phyloP scores from a whole-genome alignment of 2,888 invertebrate genomes.

The Drosophila anomelani region DNA sequence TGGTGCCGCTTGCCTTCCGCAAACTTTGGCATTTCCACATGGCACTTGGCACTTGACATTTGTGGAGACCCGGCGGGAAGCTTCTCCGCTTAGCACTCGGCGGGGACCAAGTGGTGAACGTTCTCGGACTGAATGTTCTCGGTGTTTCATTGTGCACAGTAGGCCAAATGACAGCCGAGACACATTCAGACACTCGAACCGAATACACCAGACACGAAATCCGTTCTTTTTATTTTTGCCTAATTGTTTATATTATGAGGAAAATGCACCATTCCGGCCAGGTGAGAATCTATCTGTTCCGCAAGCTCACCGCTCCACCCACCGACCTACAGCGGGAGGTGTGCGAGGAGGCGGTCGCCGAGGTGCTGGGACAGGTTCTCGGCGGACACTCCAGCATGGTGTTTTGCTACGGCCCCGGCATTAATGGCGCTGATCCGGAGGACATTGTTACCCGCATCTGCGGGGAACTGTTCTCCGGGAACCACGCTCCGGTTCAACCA shows the following conservation, averaged over 20 bases:
- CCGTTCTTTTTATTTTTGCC: constrained; percentile 30
- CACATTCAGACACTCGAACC: constrained; percentile 17
- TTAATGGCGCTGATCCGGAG: not conserved
- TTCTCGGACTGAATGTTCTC: constrained; percentile 49
- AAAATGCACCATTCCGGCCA: constrained; percentile 37
- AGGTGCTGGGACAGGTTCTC: constrained; percentile 50
- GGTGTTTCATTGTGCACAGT: constrained; percentile 40
- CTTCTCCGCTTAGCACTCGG: not conserved
- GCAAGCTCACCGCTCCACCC: constrained; percentile 49
- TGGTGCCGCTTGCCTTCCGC: constrained; percentile 25
- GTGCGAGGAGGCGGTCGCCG: constrained; percentile 46
- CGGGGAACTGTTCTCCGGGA: constrained; percentile 42
- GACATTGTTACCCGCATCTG: constrained; percentile 49
- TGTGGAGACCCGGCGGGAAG: constrained; percentile 30
- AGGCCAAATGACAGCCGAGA: constrained; percentile 62
- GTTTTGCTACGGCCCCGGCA: constrained; percentile 43
- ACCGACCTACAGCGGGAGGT: constrained; percentile 45
- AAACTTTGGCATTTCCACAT: constrained; percentile 40
- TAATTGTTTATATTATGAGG: constrained; percentile 16
- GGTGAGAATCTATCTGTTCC: constrained; percentile 64
- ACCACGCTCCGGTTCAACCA: constrained; percentile 47
- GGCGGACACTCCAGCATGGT: constrained; percentile 51
- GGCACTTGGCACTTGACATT: constrained; percentile 65
- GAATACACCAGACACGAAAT: constrained; percentile 6
- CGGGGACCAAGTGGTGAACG: constrained; percentile 46